These are phyloP conservation scores for Aphelinus certus DNA, from an alignment of 1,140 invertebrate genomes.

Conservation along the genomic window DNA sequence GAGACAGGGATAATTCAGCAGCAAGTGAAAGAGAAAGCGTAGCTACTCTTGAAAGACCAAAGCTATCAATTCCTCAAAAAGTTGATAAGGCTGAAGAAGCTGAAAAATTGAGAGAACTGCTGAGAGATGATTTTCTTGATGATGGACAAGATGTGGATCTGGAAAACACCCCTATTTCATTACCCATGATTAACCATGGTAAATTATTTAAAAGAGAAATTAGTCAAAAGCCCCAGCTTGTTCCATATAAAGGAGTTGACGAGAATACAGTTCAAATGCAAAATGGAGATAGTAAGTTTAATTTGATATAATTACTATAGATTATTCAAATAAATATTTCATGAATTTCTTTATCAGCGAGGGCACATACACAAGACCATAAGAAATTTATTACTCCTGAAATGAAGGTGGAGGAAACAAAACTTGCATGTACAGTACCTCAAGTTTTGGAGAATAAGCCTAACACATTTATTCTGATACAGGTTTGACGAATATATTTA, in stretches of 20 bases:
- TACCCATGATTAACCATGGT: constrained; percentile 54
- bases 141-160: constrained; percentile 48
- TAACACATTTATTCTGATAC: constrained; percentile 56
- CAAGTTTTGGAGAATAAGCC: constrained; percentile 53
- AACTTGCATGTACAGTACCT: constrained; percentile 41
- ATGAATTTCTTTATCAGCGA: constrained; percentile 21
- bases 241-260: constrained; percentile 34
- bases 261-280: constrained; percentile 51
- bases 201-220: constrained; percentile 45
- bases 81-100: constrained; percentile 57
- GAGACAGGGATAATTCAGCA: constrained; percentile 41
- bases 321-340: constrained; percentile 34
- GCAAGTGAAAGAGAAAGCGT: constrained; percentile 37
- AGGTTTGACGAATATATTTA: constrained; percentile 45
- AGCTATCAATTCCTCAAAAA: constrained; percentile 53
- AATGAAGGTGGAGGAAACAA: constrained; percentile 33
- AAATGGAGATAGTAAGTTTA: constrained; percentile 53
- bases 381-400: constrained; percentile 4
- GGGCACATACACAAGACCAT: neutral
- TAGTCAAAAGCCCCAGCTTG: neutral
- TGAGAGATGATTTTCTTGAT: constrained; percentile 59
- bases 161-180: constrained; percentile 49
- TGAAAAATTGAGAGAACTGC: constrained; percentile 51
- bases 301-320: neutral
- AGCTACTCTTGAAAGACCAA: constrained; percentile 50